Conservation (phyloP, 2,113 vertebrate species). For the Forbesichthys agassizii region DNA sequence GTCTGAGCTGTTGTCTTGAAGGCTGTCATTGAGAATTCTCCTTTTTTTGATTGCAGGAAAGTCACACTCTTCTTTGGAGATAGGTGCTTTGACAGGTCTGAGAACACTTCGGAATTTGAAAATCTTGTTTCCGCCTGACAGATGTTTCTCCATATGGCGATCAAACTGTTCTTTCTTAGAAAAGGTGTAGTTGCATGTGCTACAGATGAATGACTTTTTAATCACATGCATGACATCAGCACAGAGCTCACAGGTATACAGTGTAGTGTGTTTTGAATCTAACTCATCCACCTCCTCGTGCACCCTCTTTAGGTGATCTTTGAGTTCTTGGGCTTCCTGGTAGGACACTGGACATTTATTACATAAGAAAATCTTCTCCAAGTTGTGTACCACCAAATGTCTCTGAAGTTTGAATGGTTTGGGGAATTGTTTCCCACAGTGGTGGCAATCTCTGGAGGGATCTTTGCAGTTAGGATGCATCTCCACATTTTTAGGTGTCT, state of each 20-base stretch:
- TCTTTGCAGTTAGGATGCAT: conserved; percentile 95
- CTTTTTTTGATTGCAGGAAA: conserved; percentile 79
- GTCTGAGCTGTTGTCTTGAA: conserved; percentile 73
- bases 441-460: conserved; percentile 95
- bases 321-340: conserved; percentile 85
- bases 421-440: conserved; percentile 97
- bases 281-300: conserved; percentile 81
- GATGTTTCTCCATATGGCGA: conserved; percentile 97
- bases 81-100: conserved; percentile 74
- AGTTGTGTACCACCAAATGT: conserved; percentile 94
- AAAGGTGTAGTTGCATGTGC: conserved; percentile 98
- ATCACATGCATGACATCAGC: conserved; percentile 96
- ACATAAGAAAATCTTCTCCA: conserved; percentile 94
- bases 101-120: conserved; percentile 89
- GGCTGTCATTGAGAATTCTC: conserved; percentile 62
- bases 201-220: conserved; percentile 96
- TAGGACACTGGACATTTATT: conserved; percentile 91
- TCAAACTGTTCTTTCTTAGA: conserved; percentile 98
- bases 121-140: conserved; percentile 82
- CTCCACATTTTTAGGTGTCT: conserved; percentile 76
- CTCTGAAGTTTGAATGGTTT: conserved; percentile 98
- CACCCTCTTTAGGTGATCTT: conserved; percentile 83
- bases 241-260: conserved; percentile 95
- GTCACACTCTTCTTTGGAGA: conserved; percentile 74
- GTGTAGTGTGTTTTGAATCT: conserved; percentile 91